phyloP scores from a whole-genome alignment of 2,888 invertebrate species.

The Polyommatus iphigenia region DNA sequence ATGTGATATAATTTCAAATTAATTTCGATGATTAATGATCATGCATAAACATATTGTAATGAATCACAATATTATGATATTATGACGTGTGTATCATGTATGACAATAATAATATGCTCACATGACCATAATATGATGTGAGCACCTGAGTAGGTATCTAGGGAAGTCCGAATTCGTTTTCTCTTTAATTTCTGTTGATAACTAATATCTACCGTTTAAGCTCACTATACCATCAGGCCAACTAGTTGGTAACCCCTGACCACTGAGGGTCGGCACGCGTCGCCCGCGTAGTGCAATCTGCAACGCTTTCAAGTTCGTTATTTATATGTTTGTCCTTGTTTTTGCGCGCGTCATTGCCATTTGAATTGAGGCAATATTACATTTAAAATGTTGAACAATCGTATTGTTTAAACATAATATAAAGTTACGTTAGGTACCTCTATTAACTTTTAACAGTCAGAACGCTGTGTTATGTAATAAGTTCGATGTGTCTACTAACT shows the following conservation, averaged over 20 bases:
- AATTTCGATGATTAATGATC: no score
- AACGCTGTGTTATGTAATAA: no score
- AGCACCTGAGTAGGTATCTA: no score
- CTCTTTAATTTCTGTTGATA: background rate
- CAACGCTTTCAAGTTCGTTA: slow-evolving; percentile 45
- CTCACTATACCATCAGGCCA: background rate
- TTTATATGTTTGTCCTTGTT: slow-evolving; percentile 44
- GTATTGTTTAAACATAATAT: background rate
- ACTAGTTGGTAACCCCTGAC: slow-evolving; percentile 50
- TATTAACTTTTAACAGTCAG: no score
- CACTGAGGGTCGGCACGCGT: slow-evolving; percentile 61
- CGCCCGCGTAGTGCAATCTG: slow-evolving; percentile 55
- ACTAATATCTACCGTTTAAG: background rate
- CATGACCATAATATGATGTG: no score
- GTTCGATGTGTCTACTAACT: no score
- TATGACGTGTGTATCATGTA: no score
- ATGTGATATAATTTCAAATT: no score
- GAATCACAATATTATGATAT: no score
- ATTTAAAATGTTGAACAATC: background rate
- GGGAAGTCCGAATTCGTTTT: background rate
- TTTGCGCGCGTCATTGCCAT: slow-evolving; percentile 38
- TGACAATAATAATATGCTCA: no score
- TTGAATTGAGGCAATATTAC: slow-evolving; percentile 20
- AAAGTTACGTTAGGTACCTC: background rate
- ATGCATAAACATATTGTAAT: no score